These are phyloP conservation scores for Zaprionus bogoriensis DNA, from an alignment of 2,888 invertebrate species.

Conservation along the genomic window DNA sequence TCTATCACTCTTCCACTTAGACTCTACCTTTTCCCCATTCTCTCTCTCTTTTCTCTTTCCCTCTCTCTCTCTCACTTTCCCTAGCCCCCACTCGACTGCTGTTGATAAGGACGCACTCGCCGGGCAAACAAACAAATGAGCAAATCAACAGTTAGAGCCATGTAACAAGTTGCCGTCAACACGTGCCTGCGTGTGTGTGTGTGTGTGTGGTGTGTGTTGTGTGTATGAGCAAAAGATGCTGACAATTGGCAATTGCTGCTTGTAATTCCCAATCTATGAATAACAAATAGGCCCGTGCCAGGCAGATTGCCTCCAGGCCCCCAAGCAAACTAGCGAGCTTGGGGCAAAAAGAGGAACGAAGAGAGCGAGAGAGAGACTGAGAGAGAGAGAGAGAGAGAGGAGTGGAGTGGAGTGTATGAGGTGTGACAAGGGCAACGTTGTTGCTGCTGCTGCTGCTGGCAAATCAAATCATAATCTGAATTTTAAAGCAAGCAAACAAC, in stretches of 20 bases:
- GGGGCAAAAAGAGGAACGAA: neutral
- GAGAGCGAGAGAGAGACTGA: neutral
- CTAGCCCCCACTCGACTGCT: neutral
- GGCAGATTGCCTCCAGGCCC: conserved; percentile 35
- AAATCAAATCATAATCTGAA: conserved; percentile 74
- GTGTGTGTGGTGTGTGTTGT: conserved; percentile 11
- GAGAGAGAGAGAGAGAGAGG: neutral
- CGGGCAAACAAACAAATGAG: conserved; percentile 24
- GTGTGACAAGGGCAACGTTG: neutral
- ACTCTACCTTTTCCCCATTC: neutral
- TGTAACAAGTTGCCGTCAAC: conserved; percentile 65
- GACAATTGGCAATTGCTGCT: conserved; percentile 73
- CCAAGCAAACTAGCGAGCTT: conserved; percentile 48
- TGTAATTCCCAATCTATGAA: conserved; percentile 79
- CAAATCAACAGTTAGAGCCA: conserved; percentile 40
- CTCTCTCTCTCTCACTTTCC: neutral
- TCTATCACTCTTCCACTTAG: neutral
- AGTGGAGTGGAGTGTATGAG: neutral
- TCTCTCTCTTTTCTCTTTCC: neutral
- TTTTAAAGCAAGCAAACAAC: conserved; percentile 52
- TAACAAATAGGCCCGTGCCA: conserved; percentile 69
- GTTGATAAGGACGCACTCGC: conserved; percentile 23
- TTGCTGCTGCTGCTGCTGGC: conserved; percentile 31
- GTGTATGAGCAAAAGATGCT: conserved; percentile 50
- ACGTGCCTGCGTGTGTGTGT: conserved; percentile 41